Conservation (phyloP, 2,888 invertebrate genomes). For the Rhynchonema sp. region DNA sequence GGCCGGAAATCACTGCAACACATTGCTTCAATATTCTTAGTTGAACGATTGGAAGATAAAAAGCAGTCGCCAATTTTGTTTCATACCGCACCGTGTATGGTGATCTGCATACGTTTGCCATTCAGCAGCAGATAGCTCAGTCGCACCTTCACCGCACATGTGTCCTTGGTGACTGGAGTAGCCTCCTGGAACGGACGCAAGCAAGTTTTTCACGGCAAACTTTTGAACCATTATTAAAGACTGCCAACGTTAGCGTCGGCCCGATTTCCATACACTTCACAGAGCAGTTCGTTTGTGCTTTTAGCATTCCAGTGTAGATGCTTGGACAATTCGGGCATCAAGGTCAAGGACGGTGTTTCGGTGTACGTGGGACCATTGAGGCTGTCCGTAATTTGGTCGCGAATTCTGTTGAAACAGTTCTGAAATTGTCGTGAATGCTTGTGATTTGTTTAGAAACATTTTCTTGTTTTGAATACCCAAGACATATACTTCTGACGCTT, state of each 20-base stretch:
- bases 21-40: no score
- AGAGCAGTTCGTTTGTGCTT: background rate
- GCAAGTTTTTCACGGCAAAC: no score
- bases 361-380: background rate
- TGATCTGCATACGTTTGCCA: background rate
- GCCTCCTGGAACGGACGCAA: no score
- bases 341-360: background rate
- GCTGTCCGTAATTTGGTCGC: background rate
- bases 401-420: background rate
- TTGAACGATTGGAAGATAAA: no score
- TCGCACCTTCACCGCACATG: background rate
- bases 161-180: background rate
- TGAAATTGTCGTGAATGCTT: no score
- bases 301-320: background rate
- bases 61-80: no score
- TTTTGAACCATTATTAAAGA: background rate
- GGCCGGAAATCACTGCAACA: slow-evolving; percentile 12
- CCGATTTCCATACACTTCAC: background rate
- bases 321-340: background rate
- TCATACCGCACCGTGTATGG: background rate
- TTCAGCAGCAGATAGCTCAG: background rate
- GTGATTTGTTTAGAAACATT: no score
- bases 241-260: background rate
- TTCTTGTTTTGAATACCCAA: no score
- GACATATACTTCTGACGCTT: no score